Evolutionary conservation across 1,140 invertebrate species (phyloP).

Genomic region (Ceratina calcarata): DNA sequence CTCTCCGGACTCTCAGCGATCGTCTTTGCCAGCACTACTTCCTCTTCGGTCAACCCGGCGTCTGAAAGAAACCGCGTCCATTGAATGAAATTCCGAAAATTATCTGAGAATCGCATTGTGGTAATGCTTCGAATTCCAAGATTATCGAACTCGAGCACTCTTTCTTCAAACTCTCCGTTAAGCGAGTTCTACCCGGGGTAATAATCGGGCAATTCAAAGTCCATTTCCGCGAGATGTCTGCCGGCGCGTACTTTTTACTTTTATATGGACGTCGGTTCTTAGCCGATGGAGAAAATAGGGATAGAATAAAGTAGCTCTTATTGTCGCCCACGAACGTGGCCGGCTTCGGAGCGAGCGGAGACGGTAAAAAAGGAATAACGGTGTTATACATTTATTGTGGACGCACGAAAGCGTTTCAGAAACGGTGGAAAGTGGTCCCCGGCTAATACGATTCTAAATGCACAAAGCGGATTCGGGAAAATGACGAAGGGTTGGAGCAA

Average conservation of each 20-base stretch:
- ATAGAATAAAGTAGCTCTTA: slow-evolving; percentile 57
- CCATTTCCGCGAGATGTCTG: slow-evolving; percentile 70
- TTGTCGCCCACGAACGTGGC: slow-evolving; percentile 57
- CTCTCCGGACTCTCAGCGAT: slow-evolving; percentile 87
- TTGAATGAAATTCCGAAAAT: no score
- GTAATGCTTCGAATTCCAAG: no score
- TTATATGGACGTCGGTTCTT: not conserved
- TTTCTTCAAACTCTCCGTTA: slow-evolving; percentile 16
- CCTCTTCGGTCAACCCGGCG: slow-evolving; percentile 92
- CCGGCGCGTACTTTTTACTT: slow-evolving; percentile 14
- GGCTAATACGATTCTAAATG: slow-evolving; percentile 68
- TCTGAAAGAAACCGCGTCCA: slow-evolving; percentile 79
- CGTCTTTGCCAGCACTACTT: slow-evolving; percentile 90
- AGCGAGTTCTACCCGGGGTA: slow-evolving; percentile 45
- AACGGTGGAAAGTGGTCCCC: slow-evolving; percentile 16
- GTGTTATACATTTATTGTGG: slow-evolving; percentile 55
- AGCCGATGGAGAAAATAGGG: not conserved
- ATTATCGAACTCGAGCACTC: no score
- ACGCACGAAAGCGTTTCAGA: slow-evolving; percentile 14
- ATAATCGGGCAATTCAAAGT: slow-evolving; percentile 72
- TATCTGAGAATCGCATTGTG: not conserved
- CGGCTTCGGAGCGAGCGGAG: not conserved
- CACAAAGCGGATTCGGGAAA: slow-evolving; percentile 56
- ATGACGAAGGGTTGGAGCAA: not conserved
- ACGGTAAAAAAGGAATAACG: slow-evolving; percentile 54